phyloP scores from a whole-genome alignment of 2,888 invertebrate genomes.

The Amblyjoppa proteus region DNA sequence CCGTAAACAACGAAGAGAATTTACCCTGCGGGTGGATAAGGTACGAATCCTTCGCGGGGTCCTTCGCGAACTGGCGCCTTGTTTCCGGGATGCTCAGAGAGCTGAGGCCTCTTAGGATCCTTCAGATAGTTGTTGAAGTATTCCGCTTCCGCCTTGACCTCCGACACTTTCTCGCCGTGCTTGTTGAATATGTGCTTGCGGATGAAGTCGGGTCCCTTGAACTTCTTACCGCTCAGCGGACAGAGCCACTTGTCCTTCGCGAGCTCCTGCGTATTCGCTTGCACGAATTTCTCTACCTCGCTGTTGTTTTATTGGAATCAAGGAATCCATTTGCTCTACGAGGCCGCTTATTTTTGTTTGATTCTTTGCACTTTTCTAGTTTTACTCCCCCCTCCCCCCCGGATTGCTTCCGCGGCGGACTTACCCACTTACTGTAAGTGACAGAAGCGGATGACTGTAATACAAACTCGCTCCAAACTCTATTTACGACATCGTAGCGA shows the following conservation, averaged over 20 bases:
- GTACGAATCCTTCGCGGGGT: constrained; percentile 84
- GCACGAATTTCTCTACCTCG: constrained; percentile 97
- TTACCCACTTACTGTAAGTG: background rate
- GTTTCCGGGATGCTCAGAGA: constrained; percentile 93
- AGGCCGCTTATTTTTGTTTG: too few relatives aligned
- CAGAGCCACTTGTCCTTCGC: constrained; percentile 99
- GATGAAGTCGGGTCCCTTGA: constrained; percentile 99
- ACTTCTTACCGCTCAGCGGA: constrained; percentile 99
- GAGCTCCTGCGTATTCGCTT: constrained; percentile 97
- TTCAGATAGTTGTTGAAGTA: constrained; percentile 98
- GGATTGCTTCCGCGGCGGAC: too few relatives aligned
- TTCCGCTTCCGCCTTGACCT: constrained; percentile 98
- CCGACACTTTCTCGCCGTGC: constrained; percentile 98
- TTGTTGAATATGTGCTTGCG: constrained; percentile 99
- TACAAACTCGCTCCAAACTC: background rate
- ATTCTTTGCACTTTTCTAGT: too few relatives aligned
- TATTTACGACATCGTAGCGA: background rate
- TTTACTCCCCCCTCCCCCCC: too few relatives aligned
- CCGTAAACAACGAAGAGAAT: constrained; percentile 35
- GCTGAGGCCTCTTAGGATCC: constrained; percentile 97
- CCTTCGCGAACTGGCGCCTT: constrained; percentile 84
- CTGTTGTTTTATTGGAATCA: constrained; percentile 71
- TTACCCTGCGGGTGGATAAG: constrained; percentile 84
- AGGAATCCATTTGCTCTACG: constrained; percentile 14
- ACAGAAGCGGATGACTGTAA: background rate